Percentiles rank a stretch among this genome's conserved stretches.
Evolutionary conservation across 1,140 invertebrate genomes (phyloP).

Genomic region (Babylonia areolata): DNA sequence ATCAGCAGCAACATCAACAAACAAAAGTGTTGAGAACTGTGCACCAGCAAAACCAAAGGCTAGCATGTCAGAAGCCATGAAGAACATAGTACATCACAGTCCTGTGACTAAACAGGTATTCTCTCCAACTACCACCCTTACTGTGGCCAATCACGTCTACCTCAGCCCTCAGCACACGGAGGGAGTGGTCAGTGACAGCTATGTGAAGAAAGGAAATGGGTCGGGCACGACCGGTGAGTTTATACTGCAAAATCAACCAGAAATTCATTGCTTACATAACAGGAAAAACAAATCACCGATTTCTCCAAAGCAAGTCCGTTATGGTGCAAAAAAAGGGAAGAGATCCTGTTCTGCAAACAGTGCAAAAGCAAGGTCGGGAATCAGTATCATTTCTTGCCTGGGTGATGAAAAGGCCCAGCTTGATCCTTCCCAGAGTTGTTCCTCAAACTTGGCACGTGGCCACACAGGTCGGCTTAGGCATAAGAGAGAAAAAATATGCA

Average conservation of each 20-base stretch:
- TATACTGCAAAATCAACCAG: not conserved
- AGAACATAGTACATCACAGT: not conserved
- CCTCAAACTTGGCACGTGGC: not conserved
- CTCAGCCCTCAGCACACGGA: not conserved
- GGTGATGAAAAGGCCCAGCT: not conserved
- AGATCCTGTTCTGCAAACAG: not conserved
- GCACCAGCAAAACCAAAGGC: not conserved
- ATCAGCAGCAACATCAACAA: not conserved
- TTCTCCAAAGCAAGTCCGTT: no score
- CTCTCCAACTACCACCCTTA: not conserved
- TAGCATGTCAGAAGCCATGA: not conserved
- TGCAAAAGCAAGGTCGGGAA: not conserved
- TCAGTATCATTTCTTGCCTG: not conserved
- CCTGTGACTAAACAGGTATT: not conserved
- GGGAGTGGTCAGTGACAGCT: not conserved
- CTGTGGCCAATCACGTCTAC: constrained; percentile 16
- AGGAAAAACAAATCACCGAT: no score
- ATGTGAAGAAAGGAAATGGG: not conserved
- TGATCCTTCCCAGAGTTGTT: not conserved
- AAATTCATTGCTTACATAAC: no score
- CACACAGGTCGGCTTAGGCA: not conserved
- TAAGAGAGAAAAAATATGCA: not conserved
- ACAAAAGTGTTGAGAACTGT: not conserved
- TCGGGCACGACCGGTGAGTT: not conserved
- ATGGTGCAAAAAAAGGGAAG: not conserved